Percentiles rank a stretch among this genome's conserved stretches.
phyloP scores from a whole-genome alignment of 2,113 vertebrate species.

The Perccottus glenii region DNA sequence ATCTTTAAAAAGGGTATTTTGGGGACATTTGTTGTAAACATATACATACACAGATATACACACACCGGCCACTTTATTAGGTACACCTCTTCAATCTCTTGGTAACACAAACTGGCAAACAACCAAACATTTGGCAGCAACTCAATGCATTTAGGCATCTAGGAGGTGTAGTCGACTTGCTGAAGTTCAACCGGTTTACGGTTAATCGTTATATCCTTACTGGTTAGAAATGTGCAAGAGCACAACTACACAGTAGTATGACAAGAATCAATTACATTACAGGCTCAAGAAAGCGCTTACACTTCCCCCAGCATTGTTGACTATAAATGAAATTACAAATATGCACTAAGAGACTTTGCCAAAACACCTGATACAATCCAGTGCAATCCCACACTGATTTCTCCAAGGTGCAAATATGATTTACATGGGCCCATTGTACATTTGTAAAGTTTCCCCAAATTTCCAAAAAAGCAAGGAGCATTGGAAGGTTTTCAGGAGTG shows the following conservation, averaged over 20 bases:
- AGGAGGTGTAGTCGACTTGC: slow-evolving; percentile 2
- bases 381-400: slow-evolving; percentile 25
- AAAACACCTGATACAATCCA: slow-evolving; percentile 37
- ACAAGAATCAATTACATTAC: slow-evolving; percentile 25
- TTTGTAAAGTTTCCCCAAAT: slow-evolving; percentile 31
- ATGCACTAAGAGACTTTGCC: slow-evolving; percentile 5
- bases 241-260: too few relatives aligned
- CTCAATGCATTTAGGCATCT: too few relatives aligned
- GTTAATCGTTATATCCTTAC: too few relatives aligned
- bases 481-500: not conserved
- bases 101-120: too few relatives aligned
- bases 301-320: slow-evolving; percentile 13
- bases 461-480: not conserved
- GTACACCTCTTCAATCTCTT: too few relatives aligned
- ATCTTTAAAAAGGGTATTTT: slow-evolving; percentile 15
- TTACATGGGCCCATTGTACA: slow-evolving; percentile 17
- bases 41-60: not conserved
- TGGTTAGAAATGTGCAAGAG: too few relatives aligned
- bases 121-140: too few relatives aligned
- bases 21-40: slow-evolving; percentile 11
- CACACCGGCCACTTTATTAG: too few relatives aligned
- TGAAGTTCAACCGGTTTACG: too few relatives aligned
- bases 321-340: slow-evolving; percentile 19
- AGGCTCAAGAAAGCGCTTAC: slow-evolving; percentile 1
- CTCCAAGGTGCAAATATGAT: slow-evolving; percentile 31